Base-by-base conservation (phyloP, 2,113 vertebrate species). In the Gymnarchus niloticus region DNA sequence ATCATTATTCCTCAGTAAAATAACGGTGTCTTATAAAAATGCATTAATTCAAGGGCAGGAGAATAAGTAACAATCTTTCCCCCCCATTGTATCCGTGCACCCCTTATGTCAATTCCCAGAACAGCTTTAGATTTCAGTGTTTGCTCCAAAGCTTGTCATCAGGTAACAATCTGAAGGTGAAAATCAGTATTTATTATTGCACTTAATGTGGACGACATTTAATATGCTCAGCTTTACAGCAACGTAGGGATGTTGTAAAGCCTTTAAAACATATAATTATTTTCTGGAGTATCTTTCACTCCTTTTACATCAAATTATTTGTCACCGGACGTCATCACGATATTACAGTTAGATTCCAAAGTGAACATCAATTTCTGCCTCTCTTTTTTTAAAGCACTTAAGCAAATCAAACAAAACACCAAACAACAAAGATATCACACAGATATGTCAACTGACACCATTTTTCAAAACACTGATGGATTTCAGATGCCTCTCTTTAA, bases 21-120 rank as follows among this genome's bases (percentile, higher is more conserved):
- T 81, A 82, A 82, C 37, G 51, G 80, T 19, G 80, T 82, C 51
- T 82, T 82, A 56, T 19, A 82, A 56, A 46, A 82, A 82, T 82
- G 48, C 51, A 82, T 28, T 82, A 82, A 51, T 54, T 82, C 80
- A 82, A 82, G 28, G 25, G 7, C 6, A 82, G 80, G n/a, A 33
- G 14, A 54, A 81, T 81, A 81, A 54, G n/a, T 54, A 81, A 25
- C 80, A 33, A 82, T 56, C 17, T 82, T 54, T 37, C 17, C 2
- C 49, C 4, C 14, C 17, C 33, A 82, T 82, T 41, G 28, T 56
- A 6, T 82, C 51, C 28, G 7, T 19, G 80, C 2, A 41, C 14
- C 33, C 28, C 12, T 54, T 33, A 19, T 21, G 51, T 81, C 77
- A 3, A 4, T 6, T 6, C 12, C 61, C 33, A 37, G 65, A 73